These are phyloP conservation scores for Ptiloglossa arizonensis DNA, from an alignment of 1,140 invertebrate species.

Conservation along the genomic window DNA sequence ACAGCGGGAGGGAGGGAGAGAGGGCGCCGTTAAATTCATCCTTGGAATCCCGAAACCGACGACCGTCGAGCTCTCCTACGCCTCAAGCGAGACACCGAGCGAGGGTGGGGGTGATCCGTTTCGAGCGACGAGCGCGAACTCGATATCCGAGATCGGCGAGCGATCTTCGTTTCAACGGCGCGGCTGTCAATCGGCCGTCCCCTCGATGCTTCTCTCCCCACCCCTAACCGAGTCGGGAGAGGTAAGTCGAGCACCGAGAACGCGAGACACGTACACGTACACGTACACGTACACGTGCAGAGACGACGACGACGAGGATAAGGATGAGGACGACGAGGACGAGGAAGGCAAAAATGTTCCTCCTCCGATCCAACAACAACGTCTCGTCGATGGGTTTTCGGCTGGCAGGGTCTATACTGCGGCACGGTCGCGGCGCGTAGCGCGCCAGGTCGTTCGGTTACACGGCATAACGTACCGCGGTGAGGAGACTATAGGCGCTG, in stretches of 20 bases:
- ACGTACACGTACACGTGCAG: too few species aligned
- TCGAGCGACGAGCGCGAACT: background rate
- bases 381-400: conserved; percentile 58
- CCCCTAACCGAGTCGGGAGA: too few species aligned
- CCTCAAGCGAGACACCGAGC: too few species aligned
- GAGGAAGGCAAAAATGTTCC: conserved; percentile 39
- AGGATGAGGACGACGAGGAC: background rate
- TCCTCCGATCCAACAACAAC: conserved; percentile 46
- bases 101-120: conserved; percentile 10
- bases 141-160: conserved; percentile 22
- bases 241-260: conserved; percentile 22
- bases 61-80: background rate
- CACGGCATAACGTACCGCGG: conserved; percentile 53
- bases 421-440: background rate
- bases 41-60: background rate
- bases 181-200: conserved; percentile 19
- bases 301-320: too few species aligned
- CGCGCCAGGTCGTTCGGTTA: conserved; percentile 13
- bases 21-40: background rate
- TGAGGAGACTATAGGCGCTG: conserved; percentile 63
- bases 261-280: too few species aligned
- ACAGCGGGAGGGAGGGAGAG: too few species aligned
- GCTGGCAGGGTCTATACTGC: conserved; percentile 47
- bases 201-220: background rate
- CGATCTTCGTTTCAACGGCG: background rate